phyloP scores from a whole-genome alignment of 2,797 vertebrate species.

The Apogon hyalosoma region DNA sequence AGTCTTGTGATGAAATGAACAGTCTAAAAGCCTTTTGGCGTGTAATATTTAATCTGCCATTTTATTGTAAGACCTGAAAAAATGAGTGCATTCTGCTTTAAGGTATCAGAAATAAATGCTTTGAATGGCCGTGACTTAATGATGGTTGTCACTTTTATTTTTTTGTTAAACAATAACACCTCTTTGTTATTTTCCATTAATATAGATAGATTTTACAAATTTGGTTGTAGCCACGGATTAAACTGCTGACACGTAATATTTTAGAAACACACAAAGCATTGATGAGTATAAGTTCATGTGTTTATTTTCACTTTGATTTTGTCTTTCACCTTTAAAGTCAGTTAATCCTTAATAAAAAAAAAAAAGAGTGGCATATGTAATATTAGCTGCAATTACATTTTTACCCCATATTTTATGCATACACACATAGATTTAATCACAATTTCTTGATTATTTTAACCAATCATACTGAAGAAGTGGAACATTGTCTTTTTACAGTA shows the following conservation, averaged over 20 bases:
- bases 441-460: not conserved
- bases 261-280: not conserved
- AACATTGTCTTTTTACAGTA: not conserved
- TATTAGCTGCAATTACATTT: not conserved
- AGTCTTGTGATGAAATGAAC: conserved; percentile 87
- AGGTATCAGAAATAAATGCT: conserved; percentile 84
- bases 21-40: conserved; percentile 79
- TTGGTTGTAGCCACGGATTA: not conserved
- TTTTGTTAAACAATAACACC: not conserved
- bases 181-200: not conserved
- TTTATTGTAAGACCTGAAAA: conserved; percentile 82
- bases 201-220: not conserved
- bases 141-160: conserved; percentile 40
- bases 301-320: no score
- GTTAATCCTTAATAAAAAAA: not conserved
- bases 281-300: not conserved
- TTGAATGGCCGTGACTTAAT: conserved; percentile 61
- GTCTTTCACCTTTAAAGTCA: no score
- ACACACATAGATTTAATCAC: not conserved
- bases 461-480: conserved; percentile 3
- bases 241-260: not conserved
- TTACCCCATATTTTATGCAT: not conserved
- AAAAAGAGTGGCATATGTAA: not conserved
- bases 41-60: conserved; percentile 83
- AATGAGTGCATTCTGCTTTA: conserved; percentile 74